These are phyloP conservation scores for Drosophila tropicalis DNA, from an alignment of 1,140 invertebrate species.

Conservation along the genomic window DNA sequence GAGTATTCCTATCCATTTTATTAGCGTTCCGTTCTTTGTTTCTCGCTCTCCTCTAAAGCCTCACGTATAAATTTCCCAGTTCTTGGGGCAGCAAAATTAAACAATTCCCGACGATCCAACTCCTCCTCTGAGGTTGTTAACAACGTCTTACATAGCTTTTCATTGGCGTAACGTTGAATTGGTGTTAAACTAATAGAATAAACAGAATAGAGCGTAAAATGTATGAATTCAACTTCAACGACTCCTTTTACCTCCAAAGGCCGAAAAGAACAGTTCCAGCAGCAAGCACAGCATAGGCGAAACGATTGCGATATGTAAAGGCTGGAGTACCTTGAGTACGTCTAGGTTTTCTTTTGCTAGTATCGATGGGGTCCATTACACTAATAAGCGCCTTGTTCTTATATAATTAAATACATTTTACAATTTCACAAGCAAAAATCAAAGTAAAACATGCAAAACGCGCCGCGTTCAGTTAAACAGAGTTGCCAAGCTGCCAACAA, in stretches of 20 bases:
- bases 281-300: slow-evolving; percentile 66
- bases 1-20: slow-evolving; percentile 65
- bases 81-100: slow-evolving; percentile 58
- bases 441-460: slow-evolving; percentile 32
- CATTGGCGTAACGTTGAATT: slow-evolving; percentile 57
- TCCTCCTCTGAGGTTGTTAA: slow-evolving; percentile 50
- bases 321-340: slow-evolving; percentile 77
- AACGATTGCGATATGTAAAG: slow-evolving; percentile 71
- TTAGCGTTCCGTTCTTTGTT: slow-evolving; percentile 51
- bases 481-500: slow-evolving; percentile 22
- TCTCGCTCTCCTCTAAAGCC: slow-evolving; percentile 58
- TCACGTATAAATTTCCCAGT: slow-evolving; percentile 52
- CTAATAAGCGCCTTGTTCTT: slow-evolving; percentile 32
- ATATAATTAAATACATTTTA: slow-evolving; percentile 75
- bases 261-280: slow-evolving; percentile 59
- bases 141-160: slow-evolving; percentile 43
- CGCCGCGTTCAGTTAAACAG: slow-evolving; percentile 16
- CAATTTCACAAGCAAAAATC: slow-evolving; percentile 17
- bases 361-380: slow-evolving; percentile 74
- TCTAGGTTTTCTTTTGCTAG: slow-evolving; percentile 74
- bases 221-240: background rate
- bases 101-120: slow-evolving; percentile 58
- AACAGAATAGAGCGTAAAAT: background rate
- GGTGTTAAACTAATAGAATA: slow-evolving; percentile 53
- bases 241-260: slow-evolving; percentile 55